A percentile compares a stretch with the other conserved stretches of the same genome.
phyloP scores from a whole-genome alignment of 2,888 invertebrate genomes.

The Gymnoscelis rufifasciata region DNA sequence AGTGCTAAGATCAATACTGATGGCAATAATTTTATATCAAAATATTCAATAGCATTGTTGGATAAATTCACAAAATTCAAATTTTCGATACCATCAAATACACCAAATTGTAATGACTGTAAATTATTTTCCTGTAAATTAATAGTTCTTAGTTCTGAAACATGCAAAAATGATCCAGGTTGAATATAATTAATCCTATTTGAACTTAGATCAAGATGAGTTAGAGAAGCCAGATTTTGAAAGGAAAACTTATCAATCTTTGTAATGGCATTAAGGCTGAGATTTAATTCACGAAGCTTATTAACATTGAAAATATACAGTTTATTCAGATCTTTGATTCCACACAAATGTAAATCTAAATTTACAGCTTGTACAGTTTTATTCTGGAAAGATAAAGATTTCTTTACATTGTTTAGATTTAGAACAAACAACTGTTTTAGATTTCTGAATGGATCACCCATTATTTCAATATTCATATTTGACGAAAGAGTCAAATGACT shows the following conservation, averaged over 20 bases:
- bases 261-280: conserved; percentile 26
- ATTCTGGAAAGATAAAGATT: conserved; percentile 20
- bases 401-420: conserved; percentile 22
- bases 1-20: conserved; percentile 17
- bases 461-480: conserved; percentile 20
- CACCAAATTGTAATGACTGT: conserved; percentile 26
- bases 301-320: conserved; percentile 20
- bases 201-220: conserved; percentile 27
- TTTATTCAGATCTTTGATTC: conserved; percentile 20
- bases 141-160: conserved; percentile 17
- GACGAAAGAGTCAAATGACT: conserved; percentile 25
- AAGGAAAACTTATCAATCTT: conserved; percentile 29
- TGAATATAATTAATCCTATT: conserved; percentile 29
- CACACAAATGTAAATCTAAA: conserved; percentile 25
- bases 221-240: conserved; percentile 21
- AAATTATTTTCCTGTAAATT: conserved; percentile 26
- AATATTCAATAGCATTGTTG: conserved; percentile 23
- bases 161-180: conserved; percentile 29
- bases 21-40: conserved; percentile 27
- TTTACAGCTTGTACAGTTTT: conserved; percentile 14
- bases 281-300: conserved; percentile 19
- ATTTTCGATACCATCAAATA: conserved; percentile 26
- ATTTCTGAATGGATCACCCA: conserved; percentile 23
- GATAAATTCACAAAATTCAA: conserved; percentile 25
- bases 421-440: conserved; percentile 20